phyloP scores from a whole-genome alignment of 30 jellyfish, hydroid and myxozoan genomes.

The Aurelia sp. region DNA sequence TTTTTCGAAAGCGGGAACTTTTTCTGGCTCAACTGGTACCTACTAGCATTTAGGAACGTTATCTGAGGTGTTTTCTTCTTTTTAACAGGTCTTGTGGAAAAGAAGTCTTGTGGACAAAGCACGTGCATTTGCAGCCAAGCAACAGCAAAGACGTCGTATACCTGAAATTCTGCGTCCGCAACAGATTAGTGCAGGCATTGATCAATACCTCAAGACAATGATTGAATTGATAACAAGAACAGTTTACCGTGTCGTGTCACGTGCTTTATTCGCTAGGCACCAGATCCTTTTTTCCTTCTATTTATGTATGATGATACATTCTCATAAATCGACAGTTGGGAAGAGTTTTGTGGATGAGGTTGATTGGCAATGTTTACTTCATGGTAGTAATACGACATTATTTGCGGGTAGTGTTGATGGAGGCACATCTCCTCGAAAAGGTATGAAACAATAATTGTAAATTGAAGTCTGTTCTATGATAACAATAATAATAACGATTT shows the following conservation, averaged over 20 bases:
- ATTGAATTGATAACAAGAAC: conserved; percentile 66
- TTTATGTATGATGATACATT: conserved; percentile 50
- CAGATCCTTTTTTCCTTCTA: conserved; percentile 81
- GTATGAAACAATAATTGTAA: not conserved
- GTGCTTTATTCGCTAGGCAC: conserved; percentile 74
- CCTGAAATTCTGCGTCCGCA: conserved; percentile 29
- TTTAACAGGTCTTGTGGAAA: conserved; percentile 9
- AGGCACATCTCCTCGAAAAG: conserved; percentile 29
- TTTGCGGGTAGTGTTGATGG: conserved; percentile 29
- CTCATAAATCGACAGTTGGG: conserved; percentile 30
- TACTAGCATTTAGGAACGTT: too few species aligned
- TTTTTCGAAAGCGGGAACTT: too few species aligned
- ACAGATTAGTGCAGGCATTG: conserved; percentile 25
- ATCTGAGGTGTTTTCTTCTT: not conserved
- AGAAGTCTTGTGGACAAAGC: conserved; percentile 54
- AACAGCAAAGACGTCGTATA: conserved; percentile 32
- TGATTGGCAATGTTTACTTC: conserved; percentile 65
- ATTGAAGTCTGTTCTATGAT: not conserved
- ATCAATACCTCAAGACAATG: conserved; percentile 63
- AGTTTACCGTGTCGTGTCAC: conserved; percentile 80
- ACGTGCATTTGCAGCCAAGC: conserved; percentile 52
- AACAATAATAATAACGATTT: too few species aligned
- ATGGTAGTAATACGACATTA: conserved; percentile 45
- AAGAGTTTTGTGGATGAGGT: conserved; percentile 6
- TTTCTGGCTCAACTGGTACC: too few species aligned